phyloP scores from a whole-genome alignment of 2,888 invertebrate genomes.

The Leucophenga montana region DNA sequence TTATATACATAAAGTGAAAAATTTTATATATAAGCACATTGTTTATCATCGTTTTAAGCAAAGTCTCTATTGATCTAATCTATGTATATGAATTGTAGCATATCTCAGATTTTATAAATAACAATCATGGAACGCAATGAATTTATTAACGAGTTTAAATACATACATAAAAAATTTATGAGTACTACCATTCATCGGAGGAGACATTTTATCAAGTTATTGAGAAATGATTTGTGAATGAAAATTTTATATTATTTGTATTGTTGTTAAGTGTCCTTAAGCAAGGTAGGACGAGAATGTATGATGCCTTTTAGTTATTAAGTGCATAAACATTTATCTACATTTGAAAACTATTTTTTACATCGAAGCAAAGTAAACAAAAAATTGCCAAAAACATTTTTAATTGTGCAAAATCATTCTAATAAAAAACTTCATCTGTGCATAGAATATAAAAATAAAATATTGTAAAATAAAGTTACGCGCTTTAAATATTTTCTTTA shows the following conservation, averaged over 20 bases:
- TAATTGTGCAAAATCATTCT: conserved; percentile 12
- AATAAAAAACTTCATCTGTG: not conserved
- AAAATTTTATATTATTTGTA: conserved; percentile 1
- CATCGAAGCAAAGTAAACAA: not conserved
- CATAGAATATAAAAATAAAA: not conserved
- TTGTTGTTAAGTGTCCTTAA: conserved; percentile 44
- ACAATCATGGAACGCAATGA: conserved; percentile 61
- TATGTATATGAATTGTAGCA: conserved; percentile 3
- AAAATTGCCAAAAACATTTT: not conserved
- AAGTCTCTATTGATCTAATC: too few relatives aligned
- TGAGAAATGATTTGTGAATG: conserved; percentile 2
- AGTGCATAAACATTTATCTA: conserved; percentile 40
- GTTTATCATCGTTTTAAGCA: not conserved
- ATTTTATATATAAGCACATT: conserved; percentile 7
- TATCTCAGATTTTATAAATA: conserved; percentile 28
- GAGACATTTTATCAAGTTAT: conserved; percentile 44
- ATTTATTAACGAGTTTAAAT: conserved; percentile 63
- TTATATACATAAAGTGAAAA: not conserved
- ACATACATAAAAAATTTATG: not conserved
- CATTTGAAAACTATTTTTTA: conserved; percentile 1
- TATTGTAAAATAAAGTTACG: conserved; percentile 19
- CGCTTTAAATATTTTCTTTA: not conserved
- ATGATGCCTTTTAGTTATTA: conserved; percentile 61
- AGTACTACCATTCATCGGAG: not conserved
- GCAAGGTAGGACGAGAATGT: conserved; percentile 41